These are phyloP conservation scores for Borostomias antarcticus DNA, from an alignment of 2,797 vertebrate genomes.

Conservation along the genomic window DNA sequence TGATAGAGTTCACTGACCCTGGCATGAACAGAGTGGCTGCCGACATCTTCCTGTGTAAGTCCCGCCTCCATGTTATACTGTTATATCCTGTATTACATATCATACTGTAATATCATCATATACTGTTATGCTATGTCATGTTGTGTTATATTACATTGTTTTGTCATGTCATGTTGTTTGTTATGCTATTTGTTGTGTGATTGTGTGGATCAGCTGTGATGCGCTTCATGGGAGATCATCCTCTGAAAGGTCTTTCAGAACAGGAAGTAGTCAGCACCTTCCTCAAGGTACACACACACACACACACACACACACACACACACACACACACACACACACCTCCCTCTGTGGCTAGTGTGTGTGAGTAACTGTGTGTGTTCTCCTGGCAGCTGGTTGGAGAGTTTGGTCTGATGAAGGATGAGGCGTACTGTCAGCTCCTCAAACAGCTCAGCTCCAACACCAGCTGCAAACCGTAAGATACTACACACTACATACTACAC, in stretches of 20 bases:
- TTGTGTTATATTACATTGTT: constrained; percentile 28
- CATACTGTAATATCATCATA: neutral
- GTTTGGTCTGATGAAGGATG: constrained; percentile 89
- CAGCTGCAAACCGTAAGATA: constrained; percentile 60
- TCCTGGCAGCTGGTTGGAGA: constrained; percentile 82
- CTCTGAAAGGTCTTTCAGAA: constrained; percentile 83
- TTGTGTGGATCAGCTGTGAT: constrained; percentile 89
- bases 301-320: constrained; percentile 1
- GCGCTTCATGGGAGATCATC: constrained; percentile 96
- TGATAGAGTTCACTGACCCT: constrained; percentile 89
- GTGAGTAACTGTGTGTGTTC: constrained; percentile 12
- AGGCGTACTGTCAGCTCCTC: constrained; percentile 93
- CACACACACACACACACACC: neutral
- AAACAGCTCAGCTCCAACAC: constrained; percentile 93
- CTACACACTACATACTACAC: too few relatives aligned
- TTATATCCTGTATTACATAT: neutral
- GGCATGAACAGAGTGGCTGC: constrained; percentile 86
- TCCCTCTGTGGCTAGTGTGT: neutral
- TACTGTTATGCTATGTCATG: neutral
- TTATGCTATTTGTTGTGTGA: too few relatives aligned
- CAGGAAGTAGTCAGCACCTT: constrained; percentile 83
- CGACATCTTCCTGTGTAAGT: constrained; percentile 89
- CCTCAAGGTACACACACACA: constrained; percentile 83
- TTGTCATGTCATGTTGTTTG: neutral
- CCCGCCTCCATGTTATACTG: neutral